These are phyloP conservation scores for Rhinoderma darwinii DNA, from an alignment of 2,113 vertebrate species.

Conservation along the genomic window DNA sequence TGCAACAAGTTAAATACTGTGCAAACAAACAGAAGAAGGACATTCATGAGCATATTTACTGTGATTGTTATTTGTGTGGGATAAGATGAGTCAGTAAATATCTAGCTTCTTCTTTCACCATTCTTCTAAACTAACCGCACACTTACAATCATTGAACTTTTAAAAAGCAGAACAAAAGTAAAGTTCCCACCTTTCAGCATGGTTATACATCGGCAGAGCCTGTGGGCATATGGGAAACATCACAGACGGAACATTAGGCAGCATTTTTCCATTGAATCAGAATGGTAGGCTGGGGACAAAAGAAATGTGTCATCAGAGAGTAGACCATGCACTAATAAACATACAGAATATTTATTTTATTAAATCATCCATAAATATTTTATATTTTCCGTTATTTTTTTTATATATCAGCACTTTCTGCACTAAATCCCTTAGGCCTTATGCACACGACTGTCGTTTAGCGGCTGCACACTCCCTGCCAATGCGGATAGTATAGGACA, in stretches of 20 bases:
- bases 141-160: neutral
- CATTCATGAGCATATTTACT: too few species aligned
- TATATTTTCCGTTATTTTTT: neutral
- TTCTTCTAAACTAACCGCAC: neutral
- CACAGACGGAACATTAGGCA: neutral
- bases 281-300: neutral
- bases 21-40: too few species aligned
- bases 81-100: too few species aligned
- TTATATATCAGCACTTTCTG: neutral
- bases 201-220: neutral
- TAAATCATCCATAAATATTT: neutral
- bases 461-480: too few species aligned
- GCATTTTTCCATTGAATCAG: neutral
- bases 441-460: too few species aligned
- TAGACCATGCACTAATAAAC: neutral
- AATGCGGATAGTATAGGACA: too few species aligned
- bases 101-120: neutral
- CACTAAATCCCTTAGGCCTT: too few species aligned
- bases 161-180: neutral
- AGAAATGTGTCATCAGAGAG: neutral
- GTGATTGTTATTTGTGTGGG: too few species aligned
- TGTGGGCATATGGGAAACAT: slow-evolving; percentile 33
- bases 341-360: too few species aligned
- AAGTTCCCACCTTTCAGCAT: slow-evolving; percentile 49
- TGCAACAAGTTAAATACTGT: too few species aligned